Evolutionary conservation across 1,140 invertebrate species (phyloP).

Genomic region (Zeugodacus cucurbitae): DNA sequence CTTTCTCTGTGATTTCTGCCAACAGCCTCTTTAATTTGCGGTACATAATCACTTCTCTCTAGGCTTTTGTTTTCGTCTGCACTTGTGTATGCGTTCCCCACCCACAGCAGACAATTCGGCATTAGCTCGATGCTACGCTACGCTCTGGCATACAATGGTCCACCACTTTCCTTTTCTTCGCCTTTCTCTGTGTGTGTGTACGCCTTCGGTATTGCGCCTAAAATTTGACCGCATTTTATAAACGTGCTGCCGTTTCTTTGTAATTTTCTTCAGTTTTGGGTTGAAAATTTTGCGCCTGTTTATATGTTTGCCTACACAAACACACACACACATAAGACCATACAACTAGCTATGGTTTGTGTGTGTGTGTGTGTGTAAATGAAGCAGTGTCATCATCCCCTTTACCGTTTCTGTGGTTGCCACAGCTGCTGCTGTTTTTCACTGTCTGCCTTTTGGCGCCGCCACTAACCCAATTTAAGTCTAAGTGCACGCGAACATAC

Average conservation of each 20-base stretch:
- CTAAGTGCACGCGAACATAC: neutral
- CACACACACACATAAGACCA: neutral
- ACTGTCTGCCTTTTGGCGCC: neutral
- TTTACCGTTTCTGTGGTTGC: neutral
- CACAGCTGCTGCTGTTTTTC: neutral
- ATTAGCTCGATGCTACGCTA: neutral
- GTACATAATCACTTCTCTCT: constrained; percentile 4
- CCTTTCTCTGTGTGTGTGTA: neutral
- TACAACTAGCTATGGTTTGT: neutral
- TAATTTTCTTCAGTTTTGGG: neutral
- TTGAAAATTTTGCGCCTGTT: neutral
- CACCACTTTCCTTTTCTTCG: neutral
- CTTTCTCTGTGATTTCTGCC: neutral
- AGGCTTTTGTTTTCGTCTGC: neutral
- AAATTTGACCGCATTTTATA: constrained; percentile 19
- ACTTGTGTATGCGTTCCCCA: neutral
- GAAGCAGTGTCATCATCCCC: too few relatives aligned
- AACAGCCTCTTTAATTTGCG: neutral
- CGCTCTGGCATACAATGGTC: neutral
- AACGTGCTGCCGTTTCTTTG: neutral
- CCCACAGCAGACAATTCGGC: neutral
- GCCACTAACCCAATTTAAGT: constrained; percentile 12
- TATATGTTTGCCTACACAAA: neutral
- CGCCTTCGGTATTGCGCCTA: neutral
- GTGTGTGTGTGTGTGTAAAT: neutral